Conservation (phyloP, 2,797 vertebrate genomes). For the Acrossocheilus wenchowensis region DNA sequence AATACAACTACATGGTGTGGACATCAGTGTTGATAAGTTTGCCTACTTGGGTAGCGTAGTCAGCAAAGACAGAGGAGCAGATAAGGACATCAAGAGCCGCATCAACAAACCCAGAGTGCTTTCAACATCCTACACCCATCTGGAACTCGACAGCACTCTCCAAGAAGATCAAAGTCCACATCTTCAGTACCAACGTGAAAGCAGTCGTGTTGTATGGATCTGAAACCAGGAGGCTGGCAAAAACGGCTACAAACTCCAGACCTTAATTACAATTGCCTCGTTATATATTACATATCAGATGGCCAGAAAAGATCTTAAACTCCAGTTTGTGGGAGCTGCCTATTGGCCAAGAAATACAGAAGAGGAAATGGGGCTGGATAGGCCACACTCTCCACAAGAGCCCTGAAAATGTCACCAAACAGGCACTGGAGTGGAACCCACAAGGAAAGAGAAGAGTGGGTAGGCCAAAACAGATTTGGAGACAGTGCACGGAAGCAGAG, state of each 20-base stretch:
- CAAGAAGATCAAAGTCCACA: background rate
- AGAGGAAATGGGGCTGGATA: background rate
- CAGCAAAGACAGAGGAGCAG: background rate
- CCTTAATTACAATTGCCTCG: too few species aligned
- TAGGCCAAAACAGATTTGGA: background rate
- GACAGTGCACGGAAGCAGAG: background rate
- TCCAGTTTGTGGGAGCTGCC: too few species aligned
- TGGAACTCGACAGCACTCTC: background rate
- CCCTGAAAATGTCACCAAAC: background rate
- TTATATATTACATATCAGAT: too few species aligned
- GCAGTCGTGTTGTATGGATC: background rate
- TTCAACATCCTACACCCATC: background rate
- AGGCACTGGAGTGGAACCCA: conserved; percentile 8
- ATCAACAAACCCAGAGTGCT: too few species aligned
- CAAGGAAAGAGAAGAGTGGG: background rate
- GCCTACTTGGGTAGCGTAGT: background rate
- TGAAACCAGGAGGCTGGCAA: background rate
- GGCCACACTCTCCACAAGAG: background rate
- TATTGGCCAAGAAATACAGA: background rate
- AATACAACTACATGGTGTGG: too few species aligned
- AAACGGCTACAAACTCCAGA: background rate
- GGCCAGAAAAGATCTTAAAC: too few species aligned
- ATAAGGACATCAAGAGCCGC: background rate
- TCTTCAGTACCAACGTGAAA: background rate
- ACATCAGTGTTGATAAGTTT: background rate